Conservation (phyloP, 2,888 invertebrate species). For the Drosophila longiperda region DNA sequence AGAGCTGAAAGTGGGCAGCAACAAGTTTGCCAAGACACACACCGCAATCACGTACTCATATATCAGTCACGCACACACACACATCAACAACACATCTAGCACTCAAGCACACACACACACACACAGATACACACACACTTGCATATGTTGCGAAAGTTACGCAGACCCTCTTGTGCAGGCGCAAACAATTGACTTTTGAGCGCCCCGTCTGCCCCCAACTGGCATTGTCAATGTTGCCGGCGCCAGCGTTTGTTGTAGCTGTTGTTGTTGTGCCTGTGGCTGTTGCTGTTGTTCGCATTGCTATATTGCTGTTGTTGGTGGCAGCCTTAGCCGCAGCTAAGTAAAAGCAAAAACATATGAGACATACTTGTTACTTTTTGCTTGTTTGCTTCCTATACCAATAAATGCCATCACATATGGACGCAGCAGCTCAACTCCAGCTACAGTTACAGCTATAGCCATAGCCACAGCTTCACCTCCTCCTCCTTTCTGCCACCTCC, state of each 20-base stretch:
- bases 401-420: constrained; percentile 64
- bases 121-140: not conserved
- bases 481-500: not conserved
- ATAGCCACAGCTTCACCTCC: not conserved
- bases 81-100: constrained; percentile 6
- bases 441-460: constrained; percentile 2
- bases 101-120: not conserved
- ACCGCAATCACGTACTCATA: constrained; percentile 64
- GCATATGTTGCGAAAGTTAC: constrained; percentile 56
- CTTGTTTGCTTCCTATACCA: constrained; percentile 64
- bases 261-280: constrained; percentile 24
- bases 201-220: constrained; percentile 38
- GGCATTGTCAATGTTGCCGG: constrained; percentile 52
- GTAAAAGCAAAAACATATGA: constrained; percentile 66
- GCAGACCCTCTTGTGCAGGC: constrained; percentile 67
- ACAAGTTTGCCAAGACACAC: constrained; percentile 64
- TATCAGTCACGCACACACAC: constrained; percentile 45
- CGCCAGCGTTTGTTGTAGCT: constrained; percentile 45
- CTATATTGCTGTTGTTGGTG: constrained; percentile 22
- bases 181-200: constrained; percentile 76
- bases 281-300: constrained; percentile 35
- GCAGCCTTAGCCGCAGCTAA: constrained; percentile 58
- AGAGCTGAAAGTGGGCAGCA: constrained; percentile 60
- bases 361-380: constrained; percentile 64
- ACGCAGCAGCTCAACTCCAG: constrained; percentile 41